These are phyloP conservation scores for Syngnathoides biaculeatus DNA, from an alignment of 2,113 vertebrate genomes.

Conservation along the genomic window DNA sequence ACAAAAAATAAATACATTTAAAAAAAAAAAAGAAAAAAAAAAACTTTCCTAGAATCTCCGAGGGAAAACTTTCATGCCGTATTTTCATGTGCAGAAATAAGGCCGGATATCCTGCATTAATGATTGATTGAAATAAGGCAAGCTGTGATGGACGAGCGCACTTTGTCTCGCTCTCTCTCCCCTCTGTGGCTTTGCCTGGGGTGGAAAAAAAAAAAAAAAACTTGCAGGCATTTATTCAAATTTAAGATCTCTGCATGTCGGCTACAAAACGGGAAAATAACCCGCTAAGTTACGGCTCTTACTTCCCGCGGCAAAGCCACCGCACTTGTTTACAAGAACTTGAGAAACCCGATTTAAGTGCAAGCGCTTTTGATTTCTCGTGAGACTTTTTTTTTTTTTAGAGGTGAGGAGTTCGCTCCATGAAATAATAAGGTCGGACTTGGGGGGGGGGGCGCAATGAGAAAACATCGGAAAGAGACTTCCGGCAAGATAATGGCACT, in stretches of 20 bases:
- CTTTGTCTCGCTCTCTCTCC: constrained; percentile 2
- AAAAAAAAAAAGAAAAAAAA: no score
- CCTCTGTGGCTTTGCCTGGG: neutral
- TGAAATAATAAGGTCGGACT: constrained; percentile 39
- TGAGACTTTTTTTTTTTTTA: no score
- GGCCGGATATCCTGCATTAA: constrained; percentile 14
- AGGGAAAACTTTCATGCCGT: constrained; percentile 19
- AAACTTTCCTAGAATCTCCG: constrained; percentile 13
- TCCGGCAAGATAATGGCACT: neutral
- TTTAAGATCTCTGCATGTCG: constrained; percentile 23
- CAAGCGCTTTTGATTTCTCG: constrained; percentile 37
- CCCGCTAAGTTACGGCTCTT: constrained; percentile 28
- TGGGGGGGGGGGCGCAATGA: no score
- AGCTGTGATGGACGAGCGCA: constrained; percentile 13
- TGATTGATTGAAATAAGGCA: constrained; percentile 25
- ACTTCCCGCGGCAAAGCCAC: constrained; percentile 29
- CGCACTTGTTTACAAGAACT: constrained; percentile 27
- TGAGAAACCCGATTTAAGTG: constrained; percentile 31
- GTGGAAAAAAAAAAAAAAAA: neutral
- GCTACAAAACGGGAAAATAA: constrained; percentile 4
- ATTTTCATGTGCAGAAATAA: constrained; percentile 25
- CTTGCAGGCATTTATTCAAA: constrained; percentile 34
- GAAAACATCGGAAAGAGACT: neutral
- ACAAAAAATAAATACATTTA: no score
- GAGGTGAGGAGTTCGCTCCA: constrained; percentile 19